Evolutionary conservation across 2,797 vertebrate genomes (phyloP), one percentile per base, ranked within the genome.

Genomic region (Hydrophis major): DNA sequence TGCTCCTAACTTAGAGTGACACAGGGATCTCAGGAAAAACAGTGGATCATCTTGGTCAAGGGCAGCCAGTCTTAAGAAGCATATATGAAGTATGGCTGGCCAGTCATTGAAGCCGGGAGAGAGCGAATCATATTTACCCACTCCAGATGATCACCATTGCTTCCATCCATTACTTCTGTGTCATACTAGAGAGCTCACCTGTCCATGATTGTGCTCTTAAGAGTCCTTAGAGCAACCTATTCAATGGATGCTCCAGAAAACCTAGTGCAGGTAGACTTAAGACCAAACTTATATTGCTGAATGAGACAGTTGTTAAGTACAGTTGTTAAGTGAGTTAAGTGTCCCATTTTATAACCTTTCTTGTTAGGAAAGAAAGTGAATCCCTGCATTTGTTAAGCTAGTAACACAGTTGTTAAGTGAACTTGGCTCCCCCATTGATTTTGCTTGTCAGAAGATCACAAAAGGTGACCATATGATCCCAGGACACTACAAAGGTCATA

Each of bases 21-120:
- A 37, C 0, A 37, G 22, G 4, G 94, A 0, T 47, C 13, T 66
- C 61, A 3, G 55, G 90, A 22, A 27, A 4, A 2, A 0, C 0
- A 14, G 57, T 4, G 42, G 4, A 83, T 0, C 22, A 3, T 60
- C 42, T 83, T 61, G 63, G 87, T 61, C 42, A 78, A 18, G 37
- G 56, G 28, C 53, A 90, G 32, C 37, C 53, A 87, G 86, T 6
- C 8, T 74, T 74, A 90, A 53, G 83, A 87, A 69, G 5, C 74
- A 1, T 37, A 1, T 50, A 78, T 42, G 42, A 78, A 22, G 18
- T 42, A 42, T 78, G 32, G 18, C 74, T 42, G 18, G 37, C 7
- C 7, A 78, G 18, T 22, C 7, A 10, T 4, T 78, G 74, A 42
- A 6, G 74, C 74, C 42, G 37, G 18, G 74, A 22, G 74, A 42